Percentiles rank a stretch among this genome's conserved stretches.
phyloP scores from a whole-genome alignment of 2,888 invertebrate genomes.

The Dermolepida albohirtum region DNA sequence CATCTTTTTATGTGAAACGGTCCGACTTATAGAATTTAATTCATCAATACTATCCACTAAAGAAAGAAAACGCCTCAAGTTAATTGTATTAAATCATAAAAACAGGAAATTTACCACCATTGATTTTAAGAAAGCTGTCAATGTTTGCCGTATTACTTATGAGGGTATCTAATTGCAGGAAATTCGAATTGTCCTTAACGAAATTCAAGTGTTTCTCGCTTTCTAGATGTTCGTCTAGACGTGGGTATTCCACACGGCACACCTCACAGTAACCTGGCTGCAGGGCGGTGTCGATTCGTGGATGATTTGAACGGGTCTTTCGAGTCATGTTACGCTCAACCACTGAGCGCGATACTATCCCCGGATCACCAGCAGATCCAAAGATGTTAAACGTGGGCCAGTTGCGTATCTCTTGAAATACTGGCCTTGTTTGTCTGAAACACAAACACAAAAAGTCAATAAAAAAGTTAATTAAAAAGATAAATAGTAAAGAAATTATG shows the following conservation, averaged over 20 bases:
- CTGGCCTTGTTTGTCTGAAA: slow-evolving; percentile 70
- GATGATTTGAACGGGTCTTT: slow-evolving; percentile 58
- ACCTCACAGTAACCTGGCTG: slow-evolving; percentile 81
- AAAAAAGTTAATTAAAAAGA: too few relatives aligned
- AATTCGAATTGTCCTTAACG: slow-evolving; percentile 80
- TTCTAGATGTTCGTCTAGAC: slow-evolving; percentile 77
- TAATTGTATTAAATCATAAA: background rate
- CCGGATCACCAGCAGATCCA: slow-evolving; percentile 62
- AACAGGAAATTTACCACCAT: slow-evolving; percentile 64
- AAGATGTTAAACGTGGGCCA: slow-evolving; percentile 72
- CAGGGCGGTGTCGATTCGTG: slow-evolving; percentile 59
- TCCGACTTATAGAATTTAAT: slow-evolving; percentile 25
- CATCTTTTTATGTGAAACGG: slow-evolving; percentile 48
- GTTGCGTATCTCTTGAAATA: slow-evolving; percentile 72
- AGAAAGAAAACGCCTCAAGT: slow-evolving; percentile 7
- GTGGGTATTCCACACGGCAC: slow-evolving; percentile 80
- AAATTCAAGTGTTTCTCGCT: slow-evolving; percentile 81
- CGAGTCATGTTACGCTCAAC: slow-evolving; percentile 69
- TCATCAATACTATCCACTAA: slow-evolving; percentile 36
- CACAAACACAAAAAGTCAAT: background rate
- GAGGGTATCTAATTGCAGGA: slow-evolving; percentile 78
- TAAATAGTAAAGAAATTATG: too few relatives aligned
- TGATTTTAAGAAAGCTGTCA: slow-evolving; percentile 74
- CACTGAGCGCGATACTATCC: slow-evolving; percentile 57
- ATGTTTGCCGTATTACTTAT: slow-evolving; percentile 76